Conservation (phyloP, 2,113 vertebrate species). For the Myxocyprinus asiaticus region DNA sequence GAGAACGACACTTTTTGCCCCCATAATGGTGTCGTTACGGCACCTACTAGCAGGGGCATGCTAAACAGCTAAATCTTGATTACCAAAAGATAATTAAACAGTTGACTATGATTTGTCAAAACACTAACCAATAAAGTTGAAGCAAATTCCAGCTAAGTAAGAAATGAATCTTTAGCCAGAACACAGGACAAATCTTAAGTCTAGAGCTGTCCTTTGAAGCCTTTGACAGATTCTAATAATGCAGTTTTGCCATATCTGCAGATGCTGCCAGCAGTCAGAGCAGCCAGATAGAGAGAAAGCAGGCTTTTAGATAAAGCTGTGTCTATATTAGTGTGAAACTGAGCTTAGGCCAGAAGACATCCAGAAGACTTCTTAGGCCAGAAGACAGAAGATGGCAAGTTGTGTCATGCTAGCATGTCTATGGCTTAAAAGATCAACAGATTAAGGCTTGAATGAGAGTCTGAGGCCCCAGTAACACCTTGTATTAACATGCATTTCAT, state of each 20-base stretch:
- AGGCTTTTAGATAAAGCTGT: conserved; percentile 40
- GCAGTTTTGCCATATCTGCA: conserved; percentile 47
- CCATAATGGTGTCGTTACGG: no score
- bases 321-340: conserved; percentile 54
- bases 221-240: conserved; percentile 43
- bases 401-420: background rate
- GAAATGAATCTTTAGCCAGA: conserved; percentile 30
- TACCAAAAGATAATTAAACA: background rate
- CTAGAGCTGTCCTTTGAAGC: conserved; percentile 45
- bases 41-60: no score
- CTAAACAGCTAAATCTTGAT: no score
- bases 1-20: no score
- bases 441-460: background rate
- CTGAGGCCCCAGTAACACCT: no score
- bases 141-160: conserved; percentile 33
- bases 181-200: conserved; percentile 28
- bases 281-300: conserved; percentile 22
- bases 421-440: background rate
- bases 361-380: background rate
- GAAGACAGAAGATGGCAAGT: background rate
- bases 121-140: conserved; percentile 31
- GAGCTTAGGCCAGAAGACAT: conserved; percentile 42
- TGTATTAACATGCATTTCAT: no score
- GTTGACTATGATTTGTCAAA: background rate
- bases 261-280: conserved; percentile 37